Evolutionary conservation across 2,797 vertebrate genomes (phyloP), one percentile per base, ranked within the genome.

Genomic region (Rhinophrynus dorsalis): DNA sequence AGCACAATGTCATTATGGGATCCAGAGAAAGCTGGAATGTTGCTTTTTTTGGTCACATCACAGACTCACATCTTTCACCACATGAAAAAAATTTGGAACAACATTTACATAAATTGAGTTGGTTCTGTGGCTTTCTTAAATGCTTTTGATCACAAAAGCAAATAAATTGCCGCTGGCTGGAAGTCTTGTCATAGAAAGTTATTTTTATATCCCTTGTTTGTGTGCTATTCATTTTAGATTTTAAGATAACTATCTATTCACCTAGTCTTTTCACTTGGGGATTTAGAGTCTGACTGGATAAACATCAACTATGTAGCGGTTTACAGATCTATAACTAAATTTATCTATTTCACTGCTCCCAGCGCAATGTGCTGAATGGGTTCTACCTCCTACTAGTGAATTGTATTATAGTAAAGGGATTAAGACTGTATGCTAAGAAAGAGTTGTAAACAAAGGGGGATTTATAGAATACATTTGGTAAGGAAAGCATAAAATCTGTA

Each of bases 181-280:
- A 72, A 58, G 33, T 32, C 11, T 15, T 51, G 18, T 58, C 35
- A 47, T 72, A 35, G 23, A 18, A 10, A 38, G 68, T 65, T 65
- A 58, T 64, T 65, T 64, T 71, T 32, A 40, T 57, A 40, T 42
- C 13, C 38, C n/a, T 30, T 72, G 62, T 72, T 62, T 65, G 33
- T 52, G 18, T 29, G 21, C 60, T 72, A 40, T 59, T 72, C 52
- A 44, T 58, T 40, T 40, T 8, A 18, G 35, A 58, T 58, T 72
- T 65, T 18, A 72, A 65, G 52, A 72, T 58, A 65, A 58, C 60
- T n/a, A 32, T 8, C 24, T 72, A 58, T 72, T 57, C 58, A 72
- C 54, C 42, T 65, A 37, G 20, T 18, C 51, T 50, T 63, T 64
- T 71, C 30, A 64, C 18, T 10, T 17, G 32, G 24, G 60, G 52